Conservation (phyloP, 2,888 invertebrate species). For the Glaucopsyche alexis region DNA sequence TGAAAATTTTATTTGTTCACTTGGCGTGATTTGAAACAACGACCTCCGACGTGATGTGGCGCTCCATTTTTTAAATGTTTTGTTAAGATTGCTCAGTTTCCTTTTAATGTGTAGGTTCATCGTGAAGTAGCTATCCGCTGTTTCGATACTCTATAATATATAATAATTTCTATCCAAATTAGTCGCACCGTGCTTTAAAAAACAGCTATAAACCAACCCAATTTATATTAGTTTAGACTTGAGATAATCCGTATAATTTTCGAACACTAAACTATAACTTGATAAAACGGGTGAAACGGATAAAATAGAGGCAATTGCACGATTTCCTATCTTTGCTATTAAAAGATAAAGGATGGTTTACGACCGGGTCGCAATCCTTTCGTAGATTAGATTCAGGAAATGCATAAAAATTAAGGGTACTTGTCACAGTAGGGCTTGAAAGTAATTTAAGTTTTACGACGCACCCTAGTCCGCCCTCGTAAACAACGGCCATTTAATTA, state of each 20-base stretch:
- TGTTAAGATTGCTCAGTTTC: too few relatives aligned
- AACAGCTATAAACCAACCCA: background rate
- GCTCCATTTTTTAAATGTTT: too few relatives aligned
- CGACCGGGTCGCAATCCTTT: conserved; percentile 3
- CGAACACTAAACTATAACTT: conserved; percentile 12
- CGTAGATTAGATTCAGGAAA: conserved; percentile 15
- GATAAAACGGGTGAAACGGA: background rate
- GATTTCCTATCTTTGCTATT: conserved; percentile 27
- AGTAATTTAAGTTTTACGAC: conserved; percentile 22
- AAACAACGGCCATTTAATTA: conserved; percentile 24
- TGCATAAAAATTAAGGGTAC: conserved; percentile 23
- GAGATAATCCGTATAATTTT: background rate
- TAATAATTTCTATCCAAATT: background rate
- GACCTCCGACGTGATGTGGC: too few relatives aligned
- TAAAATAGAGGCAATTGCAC: conserved; percentile 9
- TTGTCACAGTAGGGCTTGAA: conserved; percentile 15
- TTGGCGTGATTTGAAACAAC: too few relatives aligned
- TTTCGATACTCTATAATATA: background rate
- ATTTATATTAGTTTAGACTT: background rate
- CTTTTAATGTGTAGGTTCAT: too few relatives aligned
- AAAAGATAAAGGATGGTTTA: conserved; percentile 26
- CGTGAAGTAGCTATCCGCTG: background rate
- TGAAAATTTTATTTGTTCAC: too few relatives aligned
- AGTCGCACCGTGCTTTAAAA: background rate
- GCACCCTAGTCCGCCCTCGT: conserved; percentile 12